A percentile compares a stretch with the other conserved stretches of the same genome.
phyloP scores from a whole-genome alignment of 2,888 invertebrate species.

The Eueremaeus valkanovi region DNA sequence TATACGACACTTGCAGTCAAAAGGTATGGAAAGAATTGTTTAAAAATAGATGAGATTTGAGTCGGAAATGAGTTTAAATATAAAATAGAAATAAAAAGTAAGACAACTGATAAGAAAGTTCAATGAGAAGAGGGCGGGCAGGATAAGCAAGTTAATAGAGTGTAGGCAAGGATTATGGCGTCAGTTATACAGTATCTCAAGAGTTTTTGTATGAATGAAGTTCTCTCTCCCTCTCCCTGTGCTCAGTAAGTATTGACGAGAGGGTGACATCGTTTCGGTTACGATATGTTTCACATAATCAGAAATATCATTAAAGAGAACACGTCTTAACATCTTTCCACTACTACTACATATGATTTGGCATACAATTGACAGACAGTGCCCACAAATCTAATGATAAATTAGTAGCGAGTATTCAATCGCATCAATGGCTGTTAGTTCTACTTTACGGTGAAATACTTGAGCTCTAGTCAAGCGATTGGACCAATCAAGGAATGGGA shows the following conservation, averaged over 20 bases:
- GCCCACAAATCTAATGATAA: background rate
- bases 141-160: no score
- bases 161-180: background rate
- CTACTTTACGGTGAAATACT: background rate
- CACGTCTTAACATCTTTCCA: no score
- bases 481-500: background rate
- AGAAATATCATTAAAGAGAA: background rate
- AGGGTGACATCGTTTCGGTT: background rate
- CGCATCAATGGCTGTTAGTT: background rate
- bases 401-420: background rate
- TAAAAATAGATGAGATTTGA: slow-evolving; percentile 8
- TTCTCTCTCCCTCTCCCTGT: no score
- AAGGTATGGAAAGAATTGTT: no score
- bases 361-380: background rate
- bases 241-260: background rate
- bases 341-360: background rate
- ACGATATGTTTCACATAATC: background rate
- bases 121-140: background rate
- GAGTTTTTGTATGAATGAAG: background rate
- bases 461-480: background rate
- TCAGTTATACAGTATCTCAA: background rate
- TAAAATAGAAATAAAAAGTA: background rate
- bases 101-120: background rate
- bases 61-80: background rate
- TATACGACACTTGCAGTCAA: no score